phyloP scores from a whole-genome alignment of 2,113 vertebrate species.

The Pantherophis guttatus region DNA sequence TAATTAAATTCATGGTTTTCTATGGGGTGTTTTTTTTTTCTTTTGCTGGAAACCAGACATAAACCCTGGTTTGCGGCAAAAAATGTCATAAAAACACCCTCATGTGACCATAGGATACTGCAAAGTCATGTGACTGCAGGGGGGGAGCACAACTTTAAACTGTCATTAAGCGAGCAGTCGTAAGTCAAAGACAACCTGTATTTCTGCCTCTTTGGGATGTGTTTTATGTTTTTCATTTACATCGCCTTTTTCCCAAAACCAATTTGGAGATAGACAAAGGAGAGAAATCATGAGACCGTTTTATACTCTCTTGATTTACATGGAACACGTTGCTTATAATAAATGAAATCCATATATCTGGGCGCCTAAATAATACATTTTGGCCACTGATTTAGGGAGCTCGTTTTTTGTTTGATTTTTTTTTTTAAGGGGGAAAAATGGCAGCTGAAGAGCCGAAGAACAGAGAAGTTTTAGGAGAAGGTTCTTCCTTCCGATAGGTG shows the following conservation, averaged over 20 bases:
- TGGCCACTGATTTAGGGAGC: neutral
- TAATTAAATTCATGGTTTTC: too few relatives aligned
- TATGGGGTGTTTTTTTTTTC: too few relatives aligned
- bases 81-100: too few relatives aligned
- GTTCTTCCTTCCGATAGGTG: neutral
- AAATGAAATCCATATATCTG: neutral
- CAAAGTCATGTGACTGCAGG: too few relatives aligned
- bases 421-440: neutral
- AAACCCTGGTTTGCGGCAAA: too few relatives aligned
- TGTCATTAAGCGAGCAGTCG: too few relatives aligned
- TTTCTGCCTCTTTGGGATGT: slow-evolving; percentile 44
- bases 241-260: slow-evolving; percentile 26
- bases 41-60: too few relatives aligned
- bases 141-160: too few relatives aligned
- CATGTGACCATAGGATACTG: too few relatives aligned
- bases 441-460: neutral
- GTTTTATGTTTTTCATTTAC: slow-evolving; percentile 22
- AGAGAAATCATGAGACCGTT: slow-evolving; percentile 4
- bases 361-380: neutral
- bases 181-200: too few relatives aligned
- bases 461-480: neutral
- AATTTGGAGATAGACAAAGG: slow-evolving; percentile 26
- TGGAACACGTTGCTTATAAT: neutral
- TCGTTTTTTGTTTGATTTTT: too few relatives aligned
- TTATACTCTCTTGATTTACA: neutral